phyloP scores from a whole-genome alignment of 2,888 invertebrate species.

The Morpho helenor region DNA sequence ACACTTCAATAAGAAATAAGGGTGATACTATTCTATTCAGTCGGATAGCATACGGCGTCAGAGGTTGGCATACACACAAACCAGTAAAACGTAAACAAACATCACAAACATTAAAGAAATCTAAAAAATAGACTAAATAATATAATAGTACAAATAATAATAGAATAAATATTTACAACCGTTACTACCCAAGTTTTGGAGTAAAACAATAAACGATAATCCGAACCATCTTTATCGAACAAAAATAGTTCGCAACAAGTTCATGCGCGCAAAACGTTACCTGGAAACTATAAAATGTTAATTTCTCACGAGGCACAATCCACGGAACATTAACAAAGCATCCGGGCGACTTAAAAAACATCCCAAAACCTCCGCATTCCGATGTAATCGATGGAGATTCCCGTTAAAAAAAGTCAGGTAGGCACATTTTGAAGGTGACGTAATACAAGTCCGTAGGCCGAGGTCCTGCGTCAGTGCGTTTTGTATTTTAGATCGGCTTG shows the following conservation, averaged over 20 bases:
- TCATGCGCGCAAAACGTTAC: conserved; percentile 24
- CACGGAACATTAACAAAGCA: conserved; percentile 26
- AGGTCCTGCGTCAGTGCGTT: conserved; percentile 6
- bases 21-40: too few relatives aligned
- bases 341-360: conserved; percentile 25
- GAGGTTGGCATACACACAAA: too few relatives aligned
- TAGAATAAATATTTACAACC: neutral
- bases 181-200: neutral
- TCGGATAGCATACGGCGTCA: too few relatives aligned
- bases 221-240: neutral
- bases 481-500: neutral
- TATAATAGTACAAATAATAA: neutral
- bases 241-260: conserved; percentile 8
- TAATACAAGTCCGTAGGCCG: conserved; percentile 21
- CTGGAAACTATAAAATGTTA: conserved; percentile 26
- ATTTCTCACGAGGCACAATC: conserved; percentile 32
- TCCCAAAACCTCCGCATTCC: conserved; percentile 41
- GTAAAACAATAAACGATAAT: conserved; percentile 9
- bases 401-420: conserved; percentile 41
- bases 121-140: neutral
- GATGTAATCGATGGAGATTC: conserved; percentile 41
- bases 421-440: conserved; percentile 33
- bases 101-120: too few relatives aligned
- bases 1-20: too few relatives aligned
- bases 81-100: too few relatives aligned